Evolutionary conservation across 2,797 vertebrate species (phyloP), one percentile per base, ranked within the genome.

Genomic region (Gymnocypris eckloni): DNA sequence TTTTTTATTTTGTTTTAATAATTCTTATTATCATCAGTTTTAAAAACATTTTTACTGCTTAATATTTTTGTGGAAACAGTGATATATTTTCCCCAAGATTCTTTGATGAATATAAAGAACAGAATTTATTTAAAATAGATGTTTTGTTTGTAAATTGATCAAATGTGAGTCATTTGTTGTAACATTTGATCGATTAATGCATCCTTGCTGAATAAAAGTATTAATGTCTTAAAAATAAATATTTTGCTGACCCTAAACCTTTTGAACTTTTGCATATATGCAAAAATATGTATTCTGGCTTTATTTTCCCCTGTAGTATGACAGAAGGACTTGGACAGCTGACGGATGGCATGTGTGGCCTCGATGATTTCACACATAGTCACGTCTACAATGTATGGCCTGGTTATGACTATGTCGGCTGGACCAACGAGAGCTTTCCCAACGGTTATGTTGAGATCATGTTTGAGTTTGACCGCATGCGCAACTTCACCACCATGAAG

Each of bases 401-500:
- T 0, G 98, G 98, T 18, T 99, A 99, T 0, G 98, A 99, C 94
- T 99, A 99, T 0, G 97, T 99, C 69, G 98, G 98, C 78, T 99
- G 98, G 98, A 96, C 93, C 90, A 99, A 99, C 0, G 97, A 98
- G 89, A 99, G 97, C 73, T 96, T 96, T 2, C 78, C 95, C 0
- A 92, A 91, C 0, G 97, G 97, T 92, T 98, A 95, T 12, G 95
- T 99, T 16, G 98, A 99, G 93, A 98, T 99, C 88, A 97, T 96
- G 94, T 99, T 99, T 15, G 98, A 99, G 92, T 99, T 99, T 0
- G 98, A 99, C 92, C 97, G 97, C 73, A 95, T 94, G 86, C 94
- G 98, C 91, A 99, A 99, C 93, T 99, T 99, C 90, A 99, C 98
- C 0, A 96, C 97, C 43, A 99, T 99, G 98, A 99, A 99, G 97